Percentiles rank a stretch among this genome's conserved stretches.
These are phyloP conservation scores for Sus cebifrons DNA, from an alignment of 2,797 vertebrate genomes.

Conservation along the genomic window DNA sequence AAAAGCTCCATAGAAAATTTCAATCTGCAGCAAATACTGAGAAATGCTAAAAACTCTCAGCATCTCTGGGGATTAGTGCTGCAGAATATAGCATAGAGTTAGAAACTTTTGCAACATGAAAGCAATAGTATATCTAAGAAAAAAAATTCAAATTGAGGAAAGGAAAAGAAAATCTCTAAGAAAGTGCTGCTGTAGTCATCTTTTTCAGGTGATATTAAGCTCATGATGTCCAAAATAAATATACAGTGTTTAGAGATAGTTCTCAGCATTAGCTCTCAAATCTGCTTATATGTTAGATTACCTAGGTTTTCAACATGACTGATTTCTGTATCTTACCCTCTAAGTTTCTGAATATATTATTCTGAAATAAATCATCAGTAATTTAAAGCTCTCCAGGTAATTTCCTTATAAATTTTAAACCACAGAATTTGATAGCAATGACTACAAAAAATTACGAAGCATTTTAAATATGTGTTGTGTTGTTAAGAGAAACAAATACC, in stretches of 20 bases:
- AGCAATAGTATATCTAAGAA: neutral
- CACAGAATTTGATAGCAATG: neutral
- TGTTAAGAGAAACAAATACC: neutral
- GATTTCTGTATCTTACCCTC: neutral
- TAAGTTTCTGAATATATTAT: neutral
- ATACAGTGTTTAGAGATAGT: neutral
- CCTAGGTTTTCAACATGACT: neutral
- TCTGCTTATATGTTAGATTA: neutral
- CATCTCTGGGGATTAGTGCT: neutral
- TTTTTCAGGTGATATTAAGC: neutral
- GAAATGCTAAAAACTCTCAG: neutral
- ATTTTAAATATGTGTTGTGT: neutral
- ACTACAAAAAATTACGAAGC: neutral
- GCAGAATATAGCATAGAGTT: neutral
- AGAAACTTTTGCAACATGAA: neutral
- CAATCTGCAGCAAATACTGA: neutral
- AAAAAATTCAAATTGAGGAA: neutral
- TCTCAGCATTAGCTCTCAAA: neutral
- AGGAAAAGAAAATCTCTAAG: neutral
- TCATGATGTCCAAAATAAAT: neutral
- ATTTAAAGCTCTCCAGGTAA: slow-evolving; percentile 1
- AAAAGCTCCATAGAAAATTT: neutral
- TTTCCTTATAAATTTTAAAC: neutral
- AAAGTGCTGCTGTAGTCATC: neutral
- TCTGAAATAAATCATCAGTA: neutral